Evolutionary conservation across 2,113 vertebrate species (phyloP), one percentile per base, ranked within the genome.

Genomic region (Athene cunicularia): DNA sequence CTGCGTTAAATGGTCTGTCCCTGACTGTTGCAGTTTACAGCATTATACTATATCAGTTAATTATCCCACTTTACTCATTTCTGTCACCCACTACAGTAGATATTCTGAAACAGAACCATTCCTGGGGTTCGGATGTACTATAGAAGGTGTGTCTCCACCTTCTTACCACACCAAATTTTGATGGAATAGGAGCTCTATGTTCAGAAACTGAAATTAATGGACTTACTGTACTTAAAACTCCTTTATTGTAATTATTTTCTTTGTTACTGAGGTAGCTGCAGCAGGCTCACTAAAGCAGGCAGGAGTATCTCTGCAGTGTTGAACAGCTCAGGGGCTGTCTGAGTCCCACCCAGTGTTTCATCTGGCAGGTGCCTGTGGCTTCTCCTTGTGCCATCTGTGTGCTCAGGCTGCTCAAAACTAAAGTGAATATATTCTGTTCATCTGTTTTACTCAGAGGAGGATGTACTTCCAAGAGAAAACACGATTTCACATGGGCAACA

Each of bases 111-210:
- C 39, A 59, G 41, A 58, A 80, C 50, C 5, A 3, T 91, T 95
- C 91, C 58, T 73, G 58, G 66, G 66, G 85, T 91, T 94, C 86
- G 75, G 43, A 68, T 74, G 14, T 17, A 92, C 33, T 0, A 0
- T 83, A 93, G 88, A 92, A 90, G 90, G 68, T 91, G 39, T 80
- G 43, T 73, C 76, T 81, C 63, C 80, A 67, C 20, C 84, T 91
- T 87, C 64, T 72, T n/a, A 59, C 28, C 53, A 62, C 0, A 0
- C 21, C 35, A 68, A 22, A 68, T 79, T 87, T 74, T 90, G 70
- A 82, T 80, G 71, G 70, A 56, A 33, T 72, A 82, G 53, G 74
- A 85, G 55, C 70, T 74, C 7, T 79, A 32, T 5, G 7, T 94
- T 95, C 91, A 91, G 77, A 85, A 95, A 76, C 62, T 66, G 50